Evolutionary conservation across 1,140 invertebrate genomes (phyloP).

Genomic region (Teleopsis dalmanni): DNA sequence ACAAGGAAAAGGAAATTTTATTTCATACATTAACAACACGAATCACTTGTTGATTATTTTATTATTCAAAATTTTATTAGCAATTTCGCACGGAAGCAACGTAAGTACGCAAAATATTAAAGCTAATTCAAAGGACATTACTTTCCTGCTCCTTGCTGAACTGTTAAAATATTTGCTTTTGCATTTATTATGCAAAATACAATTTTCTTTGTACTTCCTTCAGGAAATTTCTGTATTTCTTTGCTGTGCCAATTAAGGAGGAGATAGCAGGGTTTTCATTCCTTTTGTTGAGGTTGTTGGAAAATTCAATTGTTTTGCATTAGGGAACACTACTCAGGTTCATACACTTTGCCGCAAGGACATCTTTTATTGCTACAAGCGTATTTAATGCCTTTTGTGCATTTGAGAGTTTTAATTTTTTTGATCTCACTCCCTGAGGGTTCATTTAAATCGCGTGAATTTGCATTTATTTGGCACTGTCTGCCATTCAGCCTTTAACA

Average conservation of each 20-base stretch:
- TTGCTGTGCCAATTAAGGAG: too few relatives aligned
- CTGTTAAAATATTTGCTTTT: slow-evolving; percentile 4
- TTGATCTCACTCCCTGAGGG: slow-evolving; percentile 1
- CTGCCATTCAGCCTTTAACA: too few relatives aligned
- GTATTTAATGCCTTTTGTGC: not conserved
- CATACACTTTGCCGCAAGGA: too few relatives aligned
- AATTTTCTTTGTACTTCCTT: slow-evolving; percentile 7
- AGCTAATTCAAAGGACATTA: not conserved
- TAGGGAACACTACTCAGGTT: too few relatives aligned
- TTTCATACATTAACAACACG: too few relatives aligned
- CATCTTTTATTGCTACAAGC: slow-evolving; percentile 3
- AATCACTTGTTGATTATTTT: too few relatives aligned
- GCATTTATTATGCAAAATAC: slow-evolving; percentile 10
- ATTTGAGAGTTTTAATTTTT: too few relatives aligned
- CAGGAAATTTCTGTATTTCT: not conserved
- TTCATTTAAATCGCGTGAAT: slow-evolving; percentile 9
- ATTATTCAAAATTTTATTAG: not conserved
- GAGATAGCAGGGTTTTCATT: too few relatives aligned
- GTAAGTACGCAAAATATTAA: not conserved
- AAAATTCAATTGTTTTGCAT: too few relatives aligned
- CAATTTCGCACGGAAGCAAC: not conserved
- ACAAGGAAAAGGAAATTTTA: too few relatives aligned
- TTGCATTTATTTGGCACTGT: slow-evolving; percentile 7
- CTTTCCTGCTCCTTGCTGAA: not conserved
- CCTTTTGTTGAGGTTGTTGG: too few relatives aligned